Base-by-base conservation (phyloP, 2,797 vertebrate genomes). In the Sciaenops ocellatus region DNA sequence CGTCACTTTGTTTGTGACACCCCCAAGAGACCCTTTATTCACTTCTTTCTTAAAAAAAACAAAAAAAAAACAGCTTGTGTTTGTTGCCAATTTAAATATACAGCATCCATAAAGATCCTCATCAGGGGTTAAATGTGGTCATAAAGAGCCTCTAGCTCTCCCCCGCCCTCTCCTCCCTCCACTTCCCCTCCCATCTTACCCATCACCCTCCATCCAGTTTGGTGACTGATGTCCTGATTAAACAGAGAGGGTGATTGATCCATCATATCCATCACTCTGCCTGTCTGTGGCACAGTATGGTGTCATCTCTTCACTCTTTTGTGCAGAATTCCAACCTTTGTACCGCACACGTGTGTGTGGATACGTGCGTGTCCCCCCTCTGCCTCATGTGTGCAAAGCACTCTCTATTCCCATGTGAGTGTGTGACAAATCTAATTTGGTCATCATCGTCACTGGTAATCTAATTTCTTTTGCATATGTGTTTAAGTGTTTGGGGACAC, bases 211-310 rank as follows among this genome's bases (percentile, higher is more conserved):
- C 50, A 60, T 85, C 66, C 61, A 46, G 7, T 69, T 61, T 20
- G 57, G 83, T 94, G 92, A 94, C 84, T 93, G 94, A 95, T 93
- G 90, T 82, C 87, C 85, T 87, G 87, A 88, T 92, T 86, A 86
- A 87, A 91, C 79, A 62, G 85, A 81, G 81, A 69, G 73, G 74
- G 73, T 95, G 95, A 95, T 95, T 92, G 94, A 95, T 95, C 87
- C 77, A 79, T 90, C 82, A 88, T 87, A 94, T 96, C 94, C 91
- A 95, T 95, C 95, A 96, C 78, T 61, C 78, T 1, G 44, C 57
- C 88, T 92, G 94, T 93, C 94, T 46, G 20, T 28, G 22, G 72
- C 93, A 85, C 93, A 92, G 94, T 84, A 77, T 91, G 94, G 87
- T 16, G 57, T 82, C 85, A 76, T 87, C 84, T 80, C 81, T 76